phyloP scores from a whole-genome alignment of 2,888 invertebrate species.

The Cheilosia urbana region DNA sequence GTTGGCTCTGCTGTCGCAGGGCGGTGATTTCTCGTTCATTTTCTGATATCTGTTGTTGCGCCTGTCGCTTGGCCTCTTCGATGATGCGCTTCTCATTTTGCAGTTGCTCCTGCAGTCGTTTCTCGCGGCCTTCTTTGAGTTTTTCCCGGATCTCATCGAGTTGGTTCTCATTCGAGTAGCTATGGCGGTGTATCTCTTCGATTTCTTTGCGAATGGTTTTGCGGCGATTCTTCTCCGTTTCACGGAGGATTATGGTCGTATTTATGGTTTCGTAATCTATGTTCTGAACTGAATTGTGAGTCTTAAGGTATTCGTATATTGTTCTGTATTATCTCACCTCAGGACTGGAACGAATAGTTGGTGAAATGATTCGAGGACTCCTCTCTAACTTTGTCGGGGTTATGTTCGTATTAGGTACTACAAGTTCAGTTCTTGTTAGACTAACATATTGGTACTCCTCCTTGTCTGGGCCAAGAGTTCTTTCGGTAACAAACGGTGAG shows the following conservation, averaged over 20 bases:
- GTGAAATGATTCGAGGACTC: slow-evolving; percentile 24
- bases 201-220: slow-evolving; percentile 77
- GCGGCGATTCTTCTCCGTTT: slow-evolving; percentile 78
- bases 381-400: neutral
- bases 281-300: slow-evolving; percentile 56
- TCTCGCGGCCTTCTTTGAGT: slow-evolving; percentile 69
- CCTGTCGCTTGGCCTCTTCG: slow-evolving; percentile 79
- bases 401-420: neutral
- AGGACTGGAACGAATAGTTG: slow-evolving; percentile 4
- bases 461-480: slow-evolving; percentile 79
- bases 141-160: slow-evolving; percentile 77
- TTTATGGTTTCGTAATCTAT: slow-evolving; percentile 78
- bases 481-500: slow-evolving; percentile 77
- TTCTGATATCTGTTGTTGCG: slow-evolving; percentile 77
- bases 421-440: neutral
- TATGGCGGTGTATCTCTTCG: slow-evolving; percentile 53
- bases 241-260: slow-evolving; percentile 77
- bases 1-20: slow-evolving; percentile 78
- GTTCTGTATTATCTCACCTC: slow-evolving; percentile 17
- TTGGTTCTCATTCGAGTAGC: slow-evolving; percentile 80
- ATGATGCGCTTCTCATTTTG: slow-evolving; percentile 77
- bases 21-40: slow-evolving; percentile 78
- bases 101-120: slow-evolving; percentile 75
- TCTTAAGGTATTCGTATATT: no score
- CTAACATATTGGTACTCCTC: slow-evolving; percentile 19